phyloP scores from a whole-genome alignment of 1,140 invertebrate genomes.

The Plodia interpunctella region DNA sequence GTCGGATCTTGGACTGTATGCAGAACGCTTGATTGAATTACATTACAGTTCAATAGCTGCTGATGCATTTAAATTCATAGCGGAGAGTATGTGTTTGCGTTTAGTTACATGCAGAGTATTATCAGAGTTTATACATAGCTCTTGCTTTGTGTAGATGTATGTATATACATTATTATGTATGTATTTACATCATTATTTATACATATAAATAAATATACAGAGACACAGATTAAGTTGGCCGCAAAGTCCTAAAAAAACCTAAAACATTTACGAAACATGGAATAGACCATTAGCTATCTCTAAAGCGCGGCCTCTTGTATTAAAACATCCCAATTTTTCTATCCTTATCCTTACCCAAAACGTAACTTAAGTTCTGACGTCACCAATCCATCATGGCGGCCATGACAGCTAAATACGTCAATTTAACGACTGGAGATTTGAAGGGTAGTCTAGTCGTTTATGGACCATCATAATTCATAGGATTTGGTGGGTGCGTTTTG shows the following conservation, averaged over 20 bases:
- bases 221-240: too few species aligned
- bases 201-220: too few species aligned
- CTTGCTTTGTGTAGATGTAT: neutral
- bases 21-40: neutral
- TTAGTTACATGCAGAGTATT: neutral
- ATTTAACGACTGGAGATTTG: neutral
- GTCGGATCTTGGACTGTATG: neutral
- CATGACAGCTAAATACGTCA: constrained; percentile 1
- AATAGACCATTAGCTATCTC: neutral
- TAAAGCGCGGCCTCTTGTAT: neutral
- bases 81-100: neutral
- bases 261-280: too few species aligned
- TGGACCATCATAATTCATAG: neutral
- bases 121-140: neutral
- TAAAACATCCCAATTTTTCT: neutral
- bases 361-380: neutral
- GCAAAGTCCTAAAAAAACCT: too few species aligned
- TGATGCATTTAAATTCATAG: neutral
- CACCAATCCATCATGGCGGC: constrained; percentile 3
- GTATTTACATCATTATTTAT: too few species aligned
- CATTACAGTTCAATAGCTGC: neutral
- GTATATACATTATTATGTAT: neutral
- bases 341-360: neutral
- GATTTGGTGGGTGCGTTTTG: constrained; percentile 1
- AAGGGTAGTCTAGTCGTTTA: neutral